Percentiles rank a stretch among this genome's conserved stretches.
Conservation (phyloP, 2,797 vertebrate genomes). For the Pseudomugil gertrudae region DNA sequence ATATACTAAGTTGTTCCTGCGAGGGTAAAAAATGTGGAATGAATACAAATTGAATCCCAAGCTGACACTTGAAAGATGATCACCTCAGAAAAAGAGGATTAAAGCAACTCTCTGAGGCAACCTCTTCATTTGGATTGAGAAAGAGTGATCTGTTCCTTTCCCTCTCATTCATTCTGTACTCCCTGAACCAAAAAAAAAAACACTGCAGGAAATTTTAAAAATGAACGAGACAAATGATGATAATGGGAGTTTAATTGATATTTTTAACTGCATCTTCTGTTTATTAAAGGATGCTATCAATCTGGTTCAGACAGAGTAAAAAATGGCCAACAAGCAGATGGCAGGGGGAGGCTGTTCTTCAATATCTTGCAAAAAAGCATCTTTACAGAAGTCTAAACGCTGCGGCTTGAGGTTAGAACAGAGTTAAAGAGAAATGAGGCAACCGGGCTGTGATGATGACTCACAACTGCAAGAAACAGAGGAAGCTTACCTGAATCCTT, state of each 20-base stretch:
- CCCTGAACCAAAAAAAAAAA: neutral
- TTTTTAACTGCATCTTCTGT: neutral
- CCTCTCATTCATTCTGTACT: neutral
- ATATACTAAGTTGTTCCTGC: constrained; percentile 8
- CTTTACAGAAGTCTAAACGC: constrained; percentile 6
- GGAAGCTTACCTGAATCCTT: constrained; percentile 37
- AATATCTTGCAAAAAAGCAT: constrained; percentile 4
- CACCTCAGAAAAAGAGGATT: constrained; percentile 44
- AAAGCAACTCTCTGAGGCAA: constrained; percentile 27
- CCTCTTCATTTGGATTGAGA: constrained; percentile 5
- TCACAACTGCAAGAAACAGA: constrained; percentile 51
- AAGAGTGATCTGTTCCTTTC: constrained; percentile 17
- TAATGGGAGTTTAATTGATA: constrained; percentile 1
- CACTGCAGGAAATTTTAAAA: constrained; percentile 6
- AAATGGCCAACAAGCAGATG: neutral
- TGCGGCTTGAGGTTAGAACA: constrained; percentile 9
- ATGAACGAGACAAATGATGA: neutral
- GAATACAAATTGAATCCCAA: constrained; percentile 47
- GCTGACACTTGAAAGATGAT: constrained; percentile 40
- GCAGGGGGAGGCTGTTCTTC: neutral
- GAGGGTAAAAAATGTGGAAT: constrained; percentile 37
- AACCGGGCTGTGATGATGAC: constrained; percentile 42
- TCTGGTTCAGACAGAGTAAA: neutral
- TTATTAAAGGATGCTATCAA: neutral
- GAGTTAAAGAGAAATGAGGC: constrained; percentile 20